A percentile compares a stretch with the other conserved stretches of the same genome.
Conservation (phyloP, 1,140 invertebrate genomes). For the Procambarus clarkii region DNA sequence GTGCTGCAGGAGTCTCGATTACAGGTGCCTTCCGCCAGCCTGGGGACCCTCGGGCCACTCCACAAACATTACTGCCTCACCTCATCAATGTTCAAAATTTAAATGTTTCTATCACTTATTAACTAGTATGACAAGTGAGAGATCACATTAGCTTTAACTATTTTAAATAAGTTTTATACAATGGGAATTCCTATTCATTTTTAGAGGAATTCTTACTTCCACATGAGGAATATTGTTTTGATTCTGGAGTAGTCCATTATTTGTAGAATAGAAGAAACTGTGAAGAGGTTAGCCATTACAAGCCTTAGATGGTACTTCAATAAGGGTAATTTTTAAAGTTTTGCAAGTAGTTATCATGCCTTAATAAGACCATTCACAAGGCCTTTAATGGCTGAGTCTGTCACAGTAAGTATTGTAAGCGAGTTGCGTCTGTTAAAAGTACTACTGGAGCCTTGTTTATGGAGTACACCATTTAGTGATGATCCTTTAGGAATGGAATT, state of each 20-base stretch:
- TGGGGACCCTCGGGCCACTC: conserved; percentile 61
- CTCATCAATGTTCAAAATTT: conserved; percentile 12
- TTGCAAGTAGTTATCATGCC: conserved; percentile 47
- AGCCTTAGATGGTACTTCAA: conserved; percentile 39
- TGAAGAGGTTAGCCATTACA: conserved; percentile 30
- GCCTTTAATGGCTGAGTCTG: conserved; percentile 35
- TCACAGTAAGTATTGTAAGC: conserved; percentile 36
- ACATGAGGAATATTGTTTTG: conserved; percentile 28
- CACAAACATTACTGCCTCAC: conserved; percentile 58
- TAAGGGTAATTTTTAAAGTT: conserved; percentile 32
- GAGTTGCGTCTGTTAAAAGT: conserved; percentile 50
- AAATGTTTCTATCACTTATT: neutral
- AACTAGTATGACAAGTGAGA: neutral
- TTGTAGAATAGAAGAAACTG: conserved; percentile 32
- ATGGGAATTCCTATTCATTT: neutral
- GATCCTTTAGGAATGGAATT: too few species aligned
- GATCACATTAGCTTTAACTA: neutral
- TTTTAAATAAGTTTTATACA: conserved; percentile 25
- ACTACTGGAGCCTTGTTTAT: conserved; percentile 16
- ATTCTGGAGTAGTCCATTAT: conserved; percentile 53
- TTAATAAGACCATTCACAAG: conserved; percentile 30
- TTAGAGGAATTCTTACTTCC: conserved; percentile 21
- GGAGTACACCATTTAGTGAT: too few species aligned
- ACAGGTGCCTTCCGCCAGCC: conserved; percentile 67
- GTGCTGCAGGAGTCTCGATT: conserved; percentile 56